Evolutionary conservation across 2,888 invertebrate species (phyloP).

Genomic region (Hirtodrosophila cameraria): DNA sequence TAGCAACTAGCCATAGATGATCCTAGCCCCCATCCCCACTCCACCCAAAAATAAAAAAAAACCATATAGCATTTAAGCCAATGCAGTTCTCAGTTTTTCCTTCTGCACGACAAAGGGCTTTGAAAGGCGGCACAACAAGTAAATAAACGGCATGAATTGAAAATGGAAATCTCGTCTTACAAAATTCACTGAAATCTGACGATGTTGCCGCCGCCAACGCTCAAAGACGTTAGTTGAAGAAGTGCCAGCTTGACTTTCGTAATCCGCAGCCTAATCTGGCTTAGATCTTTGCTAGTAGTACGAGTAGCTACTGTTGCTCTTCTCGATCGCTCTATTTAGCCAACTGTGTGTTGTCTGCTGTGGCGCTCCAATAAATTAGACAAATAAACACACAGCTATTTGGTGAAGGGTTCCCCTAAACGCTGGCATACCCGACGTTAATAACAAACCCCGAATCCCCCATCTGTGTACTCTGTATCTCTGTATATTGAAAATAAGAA

Average conservation of each 20-base stretch:
- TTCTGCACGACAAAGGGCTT: slow-evolving; percentile 73
- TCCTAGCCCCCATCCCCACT: slow-evolving; percentile 7
- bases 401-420: slow-evolving; percentile 72
- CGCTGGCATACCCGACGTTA: slow-evolving; percentile 70
- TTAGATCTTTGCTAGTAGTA: slow-evolving; percentile 51
- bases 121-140: slow-evolving; percentile 56
- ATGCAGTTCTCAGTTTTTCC: slow-evolving; percentile 56
- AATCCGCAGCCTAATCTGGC: slow-evolving; percentile 62
- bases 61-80: slow-evolving; percentile 8
- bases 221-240: slow-evolving; percentile 20
- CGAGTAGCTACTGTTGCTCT: slow-evolving; percentile 26
- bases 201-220: slow-evolving; percentile 45
- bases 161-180: slow-evolving; percentile 75
- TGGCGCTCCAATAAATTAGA: slow-evolving; percentile 74
- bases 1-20: slow-evolving; percentile 17
- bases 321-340: slow-evolving; percentile 77
- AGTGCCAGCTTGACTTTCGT: slow-evolving; percentile 56
- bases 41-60: neutral
- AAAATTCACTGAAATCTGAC: slow-evolving; percentile 68
- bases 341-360: too few species aligned
- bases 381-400: slow-evolving; percentile 69
- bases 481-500: slow-evolving; percentile 62
- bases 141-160: slow-evolving; percentile 68
- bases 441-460: slow-evolving; percentile 43
- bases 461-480: slow-evolving; percentile 41